Base-by-base conservation (phyloP, 30 jellyfish, hydroid and myxozoan genomes). In the Chrysaora quinquecirrha region DNA sequence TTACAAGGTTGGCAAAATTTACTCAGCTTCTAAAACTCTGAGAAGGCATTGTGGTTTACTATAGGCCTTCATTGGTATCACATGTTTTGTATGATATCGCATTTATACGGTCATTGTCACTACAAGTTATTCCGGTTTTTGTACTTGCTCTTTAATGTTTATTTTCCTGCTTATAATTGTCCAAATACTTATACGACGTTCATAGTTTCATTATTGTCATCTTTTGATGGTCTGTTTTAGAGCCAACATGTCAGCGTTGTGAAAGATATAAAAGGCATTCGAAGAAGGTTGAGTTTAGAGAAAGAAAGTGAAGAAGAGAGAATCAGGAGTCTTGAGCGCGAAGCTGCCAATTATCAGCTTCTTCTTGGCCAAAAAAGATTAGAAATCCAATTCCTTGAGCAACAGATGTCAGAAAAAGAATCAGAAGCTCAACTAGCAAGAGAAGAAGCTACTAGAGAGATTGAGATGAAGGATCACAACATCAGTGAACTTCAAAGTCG, bases 301-400 rank as follows among this genome's bases (percentile, higher is more conserved):
- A 46, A 16, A 19, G 79, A 71, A 18, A 76, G 65, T 27, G 25
- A 60, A 35, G 88, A 84, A 34, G 94, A 78, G 30, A 76, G 94
- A 21, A 54, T 91, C 12, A 77, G 76, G 64, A 84, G 96, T 22
- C 85, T 91, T 46, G 84, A 90, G 47, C 82, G 71, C 52, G 98
- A 91, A 75, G 98, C 96, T 4, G 98, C 96, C 11, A 88, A 85
- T 24, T 86, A 84, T 61, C 98, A 91, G 68, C 89, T 91, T 34
- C 38, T 91, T 65, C 48, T 95, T 0, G 98, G 96, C 21, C 98
- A 91, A 50, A 94, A 85, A 31, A 32, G 98, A 48, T 84, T 91
- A 66, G 82, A 78, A 48, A 73, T 91, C 1, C 98, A 91, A 71
- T 29, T 63, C 10, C 78, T 91, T 2, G 95, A 91, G 35, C 64